phyloP scores from a whole-genome alignment of 1,140 invertebrate genomes.

The Pseudomyrmex concolor region DNA sequence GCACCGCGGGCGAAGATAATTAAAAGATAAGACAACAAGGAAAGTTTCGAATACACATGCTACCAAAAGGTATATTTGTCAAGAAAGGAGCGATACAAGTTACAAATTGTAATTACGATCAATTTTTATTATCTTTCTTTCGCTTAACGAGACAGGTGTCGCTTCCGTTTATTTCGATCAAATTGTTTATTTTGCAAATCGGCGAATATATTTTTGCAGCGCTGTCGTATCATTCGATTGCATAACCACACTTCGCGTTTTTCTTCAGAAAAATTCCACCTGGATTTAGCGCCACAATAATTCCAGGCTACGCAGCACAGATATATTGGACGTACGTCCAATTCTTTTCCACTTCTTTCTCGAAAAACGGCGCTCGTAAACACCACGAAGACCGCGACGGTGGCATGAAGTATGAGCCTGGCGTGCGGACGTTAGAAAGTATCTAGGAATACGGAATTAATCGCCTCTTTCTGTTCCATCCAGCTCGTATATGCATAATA shows the following conservation, averaged over 20 bases:
- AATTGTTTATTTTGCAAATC: no score
- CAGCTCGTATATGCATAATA: conserved; percentile 18
- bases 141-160: no score
- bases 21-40: neutral
- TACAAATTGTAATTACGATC: neutral
- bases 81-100: neutral
- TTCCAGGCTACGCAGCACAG: conserved; percentile 45
- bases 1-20: neutral
- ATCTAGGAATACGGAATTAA: conserved; percentile 81
- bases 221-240: conserved; percentile 20
- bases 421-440: conserved; percentile 77
- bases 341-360: conserved; percentile 63
- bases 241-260: conserved; percentile 8
- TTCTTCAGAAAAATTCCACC: conserved; percentile 18
- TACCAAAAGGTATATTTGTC: neutral
- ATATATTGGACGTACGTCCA: conserved; percentile 63
- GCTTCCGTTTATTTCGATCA: neutral
- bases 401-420: conserved; percentile 73
- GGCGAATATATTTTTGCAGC: no score
- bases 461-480: conserved; percentile 67
- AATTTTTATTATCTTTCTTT: neutral
- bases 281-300: conserved; percentile 35
- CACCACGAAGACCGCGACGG: conserved; percentile 54
- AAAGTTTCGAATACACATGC: neutral
- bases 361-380: conserved; percentile 71